phyloP scores from a whole-genome alignment of 2,113 vertebrate species.

The Hypocryptadius cinnamomeus region DNA sequence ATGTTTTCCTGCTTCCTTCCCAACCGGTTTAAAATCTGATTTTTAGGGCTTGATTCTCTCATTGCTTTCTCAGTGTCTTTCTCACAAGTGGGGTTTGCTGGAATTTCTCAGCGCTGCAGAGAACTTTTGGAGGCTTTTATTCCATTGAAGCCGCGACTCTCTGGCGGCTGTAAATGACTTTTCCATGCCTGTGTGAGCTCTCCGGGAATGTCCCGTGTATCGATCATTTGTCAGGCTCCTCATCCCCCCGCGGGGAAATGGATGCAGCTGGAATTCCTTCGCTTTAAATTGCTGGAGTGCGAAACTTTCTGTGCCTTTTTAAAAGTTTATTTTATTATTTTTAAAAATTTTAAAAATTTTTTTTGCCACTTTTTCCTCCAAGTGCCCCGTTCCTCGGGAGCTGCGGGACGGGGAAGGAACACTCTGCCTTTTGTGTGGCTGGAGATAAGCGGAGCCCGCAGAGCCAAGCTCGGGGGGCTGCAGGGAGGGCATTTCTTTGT shows the following conservation, averaged over 20 bases:
- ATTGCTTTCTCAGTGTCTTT: not conserved
- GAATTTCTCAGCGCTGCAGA: not conserved
- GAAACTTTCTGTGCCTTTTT: not conserved
- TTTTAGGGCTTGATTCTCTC: not conserved
- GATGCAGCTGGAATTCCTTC: not conserved
- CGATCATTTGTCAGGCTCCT: not conserved
- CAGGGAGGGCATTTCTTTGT: constrained; percentile 54
- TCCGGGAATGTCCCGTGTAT: not conserved
- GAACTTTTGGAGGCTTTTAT: not conserved
- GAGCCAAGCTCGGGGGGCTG: not conserved
- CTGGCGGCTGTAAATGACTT: constrained; percentile 2
- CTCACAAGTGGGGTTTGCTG: not conserved
- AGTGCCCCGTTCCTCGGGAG: not conserved
- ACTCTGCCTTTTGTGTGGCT: constrained; percentile 6
- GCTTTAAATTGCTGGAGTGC: not conserved
- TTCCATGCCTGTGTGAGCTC: not conserved
- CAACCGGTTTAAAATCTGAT: not conserved
- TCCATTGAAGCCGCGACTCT: not conserved
- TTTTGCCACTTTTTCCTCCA: not conserved
- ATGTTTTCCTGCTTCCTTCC: not conserved
- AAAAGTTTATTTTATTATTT: not conserved
- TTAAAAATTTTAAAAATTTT: too few species aligned
- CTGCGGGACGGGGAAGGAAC: not conserved
- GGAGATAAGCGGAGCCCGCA: not conserved
- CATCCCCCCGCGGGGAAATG: not conserved